Evolutionary conservation across 2,113 vertebrate genomes (phyloP), one percentile per base, ranked within the genome.

Genomic region (Australoheros scitulus): DNA sequence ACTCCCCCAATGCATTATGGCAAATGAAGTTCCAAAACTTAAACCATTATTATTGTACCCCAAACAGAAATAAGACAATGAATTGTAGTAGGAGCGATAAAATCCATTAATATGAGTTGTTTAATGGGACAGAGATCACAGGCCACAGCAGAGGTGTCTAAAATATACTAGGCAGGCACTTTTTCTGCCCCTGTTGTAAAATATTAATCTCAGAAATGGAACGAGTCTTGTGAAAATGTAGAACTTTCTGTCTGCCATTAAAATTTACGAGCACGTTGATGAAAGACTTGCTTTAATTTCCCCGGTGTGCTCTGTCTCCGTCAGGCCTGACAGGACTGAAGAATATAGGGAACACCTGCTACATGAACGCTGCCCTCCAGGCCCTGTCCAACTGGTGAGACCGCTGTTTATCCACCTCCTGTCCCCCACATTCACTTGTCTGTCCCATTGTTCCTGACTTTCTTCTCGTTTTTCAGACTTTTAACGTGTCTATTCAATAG

Each of bases 291-390:
- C 82, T 75, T 82, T 84, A 81, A 92, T 87, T 65, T 78, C 63
- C 34, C 17, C 2, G 8, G 26, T 82, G 80, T 78, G 20, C 60
- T 72, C 11, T 68, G 55, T 87, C 83, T 84, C 76, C 63, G 70
- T 65, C 92, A 99, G 98, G 98, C 76, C 95, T 99, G 90, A 99
- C 98, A 3, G 98, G 98, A 43, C 94, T 99, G 94, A 99, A 99
- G 94, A 99, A 99, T 94, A 99, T 99, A 63, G 98, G 98, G 63
- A 99, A 99, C 93, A 99, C 98, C 84, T 99, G 98, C 95, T 99
- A 99, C 83, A 99, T 99, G 98, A 99, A 99, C 84, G 98, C 98
- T 36, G 98, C 98, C 85, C 96, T 99, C 59, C 98, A 99, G 91
- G 98, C 98, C 57, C 97, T 99, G 92, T 99, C 98, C 79, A 99